These are phyloP conservation scores for Sebastes cheni DNA, from an alignment of 2,797 vertebrate genomes.

Conservation along the genomic window DNA sequence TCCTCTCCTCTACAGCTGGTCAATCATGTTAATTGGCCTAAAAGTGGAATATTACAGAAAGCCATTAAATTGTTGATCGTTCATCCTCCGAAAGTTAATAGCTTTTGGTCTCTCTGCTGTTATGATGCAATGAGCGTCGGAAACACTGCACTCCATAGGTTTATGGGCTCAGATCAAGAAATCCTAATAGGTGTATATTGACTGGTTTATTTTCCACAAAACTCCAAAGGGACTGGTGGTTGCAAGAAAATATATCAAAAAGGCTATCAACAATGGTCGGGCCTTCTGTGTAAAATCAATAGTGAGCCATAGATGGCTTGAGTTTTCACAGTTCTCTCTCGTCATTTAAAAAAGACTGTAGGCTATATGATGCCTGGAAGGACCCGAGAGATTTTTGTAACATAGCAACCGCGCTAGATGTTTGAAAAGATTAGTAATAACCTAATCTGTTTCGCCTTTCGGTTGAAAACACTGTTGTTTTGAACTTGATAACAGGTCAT, in stretches of 20 bases:
- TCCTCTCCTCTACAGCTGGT: conserved; percentile 87
- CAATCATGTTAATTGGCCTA: conserved; percentile 95
- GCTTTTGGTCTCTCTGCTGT: conserved; percentile 82
- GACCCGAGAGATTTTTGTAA: conserved; percentile 87
- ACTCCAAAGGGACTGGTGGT: conserved; percentile 90
- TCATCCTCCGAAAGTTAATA: conserved; percentile 56
- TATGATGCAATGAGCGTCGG: conserved; percentile 95
- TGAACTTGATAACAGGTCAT: conserved; percentile 41
- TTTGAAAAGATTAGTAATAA: conserved; percentile 94
- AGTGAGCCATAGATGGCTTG: conserved; percentile 98
- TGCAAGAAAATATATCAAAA: conserved; percentile 99
- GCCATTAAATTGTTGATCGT: conserved; percentile 67
- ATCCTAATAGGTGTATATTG: conserved; percentile 99
- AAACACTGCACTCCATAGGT: conserved; percentile 86
- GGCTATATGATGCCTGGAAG: conserved; percentile 85
- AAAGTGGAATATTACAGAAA: conserved; percentile 84
- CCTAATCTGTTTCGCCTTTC: conserved; percentile 85
- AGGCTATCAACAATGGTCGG: conserved; percentile 98
- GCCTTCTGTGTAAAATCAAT: conserved; percentile 99
- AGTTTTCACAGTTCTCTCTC: conserved; percentile 99
- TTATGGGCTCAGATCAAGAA: conserved; percentile 99
- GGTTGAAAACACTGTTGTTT: conserved; percentile 84
- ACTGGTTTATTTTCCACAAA: conserved; percentile 93
- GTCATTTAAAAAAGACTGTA: conserved; percentile 98
- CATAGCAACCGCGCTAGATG: conserved; percentile 90